Percentiles rank a stretch among this genome's conserved stretches.
Evolutionary conservation across 2,113 vertebrate species (phyloP).

Genomic region (Atractosteus spatula): DNA sequence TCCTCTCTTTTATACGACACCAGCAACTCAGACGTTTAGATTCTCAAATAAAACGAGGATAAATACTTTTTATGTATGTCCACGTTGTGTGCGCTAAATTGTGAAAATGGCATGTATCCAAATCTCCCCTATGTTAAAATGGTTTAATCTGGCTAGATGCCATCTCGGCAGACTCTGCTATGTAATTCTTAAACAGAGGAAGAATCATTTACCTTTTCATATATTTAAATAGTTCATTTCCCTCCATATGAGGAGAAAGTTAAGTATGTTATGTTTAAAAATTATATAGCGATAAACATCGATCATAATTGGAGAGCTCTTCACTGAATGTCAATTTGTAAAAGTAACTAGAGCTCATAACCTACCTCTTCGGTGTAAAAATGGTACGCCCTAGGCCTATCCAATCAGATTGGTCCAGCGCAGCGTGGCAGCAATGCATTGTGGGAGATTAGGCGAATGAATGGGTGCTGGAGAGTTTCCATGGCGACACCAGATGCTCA

Average conservation of each 20-base stretch:
- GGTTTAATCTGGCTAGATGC: conserved; percentile 8
- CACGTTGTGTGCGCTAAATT: not conserved
- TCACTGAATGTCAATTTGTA: not conserved
- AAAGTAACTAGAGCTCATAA: not conserved
- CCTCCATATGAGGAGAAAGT: not conserved
- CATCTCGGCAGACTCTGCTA: not conserved
- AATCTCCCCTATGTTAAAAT: conserved; percentile 13
- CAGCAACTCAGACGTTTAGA: not conserved
- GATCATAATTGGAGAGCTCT: no score
- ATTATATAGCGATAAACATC: no score
- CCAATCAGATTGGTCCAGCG: conserved; percentile 65
- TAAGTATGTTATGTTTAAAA: no score
- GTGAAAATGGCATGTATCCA: not conserved
- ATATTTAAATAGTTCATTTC: not conserved
- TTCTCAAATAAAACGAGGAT: not conserved
- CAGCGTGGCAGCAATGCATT: conserved; percentile 45
- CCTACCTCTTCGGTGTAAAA: not conserved
- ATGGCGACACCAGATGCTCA: conserved; percentile 40
- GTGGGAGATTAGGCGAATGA: conserved; percentile 20
- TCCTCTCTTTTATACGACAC: no score
- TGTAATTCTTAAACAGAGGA: not conserved
- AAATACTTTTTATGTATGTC: not conserved
- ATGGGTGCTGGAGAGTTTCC: conserved; percentile 46
- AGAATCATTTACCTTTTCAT: not conserved
- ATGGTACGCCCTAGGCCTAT: conserved; percentile 31